Evolutionary conservation across 1,140 invertebrate species (phyloP).

Genomic region (Drosophila suzukii): DNA sequence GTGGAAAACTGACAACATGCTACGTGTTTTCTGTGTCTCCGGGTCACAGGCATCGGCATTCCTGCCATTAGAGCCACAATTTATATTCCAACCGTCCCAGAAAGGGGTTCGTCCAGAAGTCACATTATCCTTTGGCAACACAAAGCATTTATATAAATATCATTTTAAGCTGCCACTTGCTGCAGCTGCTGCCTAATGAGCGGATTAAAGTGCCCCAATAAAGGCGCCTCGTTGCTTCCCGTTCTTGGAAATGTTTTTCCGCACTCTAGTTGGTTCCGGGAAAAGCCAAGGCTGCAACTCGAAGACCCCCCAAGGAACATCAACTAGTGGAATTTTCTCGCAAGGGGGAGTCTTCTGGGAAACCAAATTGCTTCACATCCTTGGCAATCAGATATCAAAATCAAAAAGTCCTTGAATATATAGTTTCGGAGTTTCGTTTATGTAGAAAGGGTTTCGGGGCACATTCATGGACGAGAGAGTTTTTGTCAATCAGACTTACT

Average conservation of each 20-base stretch:
- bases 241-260: slow-evolving; percentile 11
- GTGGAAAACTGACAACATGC: slow-evolving; percentile 40
- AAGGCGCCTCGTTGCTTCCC: not conserved
- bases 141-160: slow-evolving; percentile 73
- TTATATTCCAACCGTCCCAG: slow-evolving; percentile 18
- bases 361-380: slow-evolving; percentile 7
- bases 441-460: slow-evolving; percentile 4
- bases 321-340: slow-evolving; percentile 22
- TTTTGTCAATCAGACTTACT: not conserved
- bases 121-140: slow-evolving; percentile 64
- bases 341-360: slow-evolving; percentile 5
- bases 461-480: slow-evolving; percentile 3
- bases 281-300: slow-evolving; percentile 10
- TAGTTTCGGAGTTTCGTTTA: slow-evolving; percentile 6
- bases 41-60: not conserved
- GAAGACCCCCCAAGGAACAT: not conserved
- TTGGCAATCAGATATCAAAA: slow-evolving; percentile 19
- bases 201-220: slow-evolving; percentile 62
- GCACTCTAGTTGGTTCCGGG: not conserved
- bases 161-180: slow-evolving; percentile 61
- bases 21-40: slow-evolving; percentile 27
- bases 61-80: slow-evolving; percentile 42
- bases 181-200: slow-evolving; percentile 80
- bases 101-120: slow-evolving; percentile 29
- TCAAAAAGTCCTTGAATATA: slow-evolving; percentile 16